A percentile compares a stretch with the other conserved stretches of the same genome.
Conservation (phyloP, 53 echinoderm and acorn worm species). For the Actinopyga echinites region DNA sequence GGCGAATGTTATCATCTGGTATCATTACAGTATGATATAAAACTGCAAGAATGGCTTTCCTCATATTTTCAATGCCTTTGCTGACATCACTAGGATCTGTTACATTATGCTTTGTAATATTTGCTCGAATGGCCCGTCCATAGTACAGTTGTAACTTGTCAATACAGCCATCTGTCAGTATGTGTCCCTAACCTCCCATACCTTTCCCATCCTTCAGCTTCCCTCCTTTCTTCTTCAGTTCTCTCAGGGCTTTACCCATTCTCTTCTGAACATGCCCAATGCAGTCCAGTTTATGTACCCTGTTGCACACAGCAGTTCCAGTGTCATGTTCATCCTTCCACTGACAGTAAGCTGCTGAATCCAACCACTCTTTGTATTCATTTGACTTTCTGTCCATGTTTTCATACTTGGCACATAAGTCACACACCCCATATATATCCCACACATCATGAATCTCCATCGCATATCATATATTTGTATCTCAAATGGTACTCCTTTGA, state of each 20-base stretch:
- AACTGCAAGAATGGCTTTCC: slow-evolving; percentile 45
- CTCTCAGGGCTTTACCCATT: slow-evolving; percentile 41
- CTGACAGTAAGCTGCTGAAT: slow-evolving; percentile 9
- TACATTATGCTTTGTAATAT: background rate
- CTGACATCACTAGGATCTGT: background rate
- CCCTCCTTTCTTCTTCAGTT: slow-evolving; percentile 40
- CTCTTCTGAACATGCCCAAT: slow-evolving; percentile 51
- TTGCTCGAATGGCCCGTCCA: slow-evolving; percentile 35
- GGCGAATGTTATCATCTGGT: slow-evolving; percentile 39
- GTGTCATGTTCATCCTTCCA: slow-evolving; percentile 16
- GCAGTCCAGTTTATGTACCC: slow-evolving; percentile 47
- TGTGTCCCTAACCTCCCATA: slow-evolving; percentile 36
- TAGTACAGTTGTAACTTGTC: slow-evolving; percentile 34
- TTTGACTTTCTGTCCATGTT: slow-evolving; percentile 28
- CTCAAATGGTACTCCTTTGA: slow-evolving; percentile 14
- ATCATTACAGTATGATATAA: slow-evolving; percentile 49
- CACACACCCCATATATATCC: slow-evolving; percentile 46
- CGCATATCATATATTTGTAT: slow-evolving; percentile 41
- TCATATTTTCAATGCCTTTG: slow-evolving; percentile 33
- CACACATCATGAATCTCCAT: slow-evolving; percentile 41
- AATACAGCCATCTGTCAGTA: slow-evolving; percentile 24
- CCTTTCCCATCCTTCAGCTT: slow-evolving; percentile 39
- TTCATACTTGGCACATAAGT: slow-evolving; percentile 25
- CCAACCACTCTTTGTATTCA: slow-evolving; percentile 23
- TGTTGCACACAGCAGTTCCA: slow-evolving; percentile 32